phyloP scores from a whole-genome alignment of 2,888 invertebrate species.

The Isotomurus palustris region DNA sequence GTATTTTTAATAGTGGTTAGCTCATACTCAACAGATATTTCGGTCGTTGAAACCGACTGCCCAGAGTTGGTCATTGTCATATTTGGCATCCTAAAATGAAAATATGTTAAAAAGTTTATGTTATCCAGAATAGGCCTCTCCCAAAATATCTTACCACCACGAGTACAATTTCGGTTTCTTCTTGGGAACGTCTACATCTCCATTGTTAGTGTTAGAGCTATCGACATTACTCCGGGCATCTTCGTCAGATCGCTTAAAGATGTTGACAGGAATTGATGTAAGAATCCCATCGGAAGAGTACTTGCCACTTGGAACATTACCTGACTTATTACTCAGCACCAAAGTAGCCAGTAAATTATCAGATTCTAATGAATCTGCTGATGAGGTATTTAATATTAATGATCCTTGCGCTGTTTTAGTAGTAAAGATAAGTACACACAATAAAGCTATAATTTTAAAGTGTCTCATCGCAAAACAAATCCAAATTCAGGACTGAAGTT shows the following conservation, averaged over 20 bases:
- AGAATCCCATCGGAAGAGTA: not conserved
- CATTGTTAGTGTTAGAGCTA: not conserved
- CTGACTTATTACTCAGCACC: no score
- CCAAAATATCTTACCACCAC: slow-evolving; percentile 3
- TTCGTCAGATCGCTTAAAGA: not conserved
- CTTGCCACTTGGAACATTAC: not conserved
- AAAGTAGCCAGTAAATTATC: no score
- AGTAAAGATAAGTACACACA: no score
- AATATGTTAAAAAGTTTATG: not conserved
- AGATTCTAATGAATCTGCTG: no score
- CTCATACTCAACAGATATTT: no score
- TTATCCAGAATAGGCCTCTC: no score
- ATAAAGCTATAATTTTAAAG: no score
- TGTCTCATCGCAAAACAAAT: no score
- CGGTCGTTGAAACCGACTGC: not conserved
- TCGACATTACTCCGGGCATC: not conserved
- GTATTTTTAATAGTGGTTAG: no score
- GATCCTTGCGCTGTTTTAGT: no score
- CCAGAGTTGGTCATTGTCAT: not conserved
- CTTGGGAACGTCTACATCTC: not conserved
- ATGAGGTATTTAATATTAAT: no score
- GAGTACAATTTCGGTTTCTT: slow-evolving; percentile 8
- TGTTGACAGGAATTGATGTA: not conserved
- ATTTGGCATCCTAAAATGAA: slow-evolving; percentile 1
- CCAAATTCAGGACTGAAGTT: no score